Conservation (phyloP, 2,888 invertebrate species). For the Laothoe populi region DNA sequence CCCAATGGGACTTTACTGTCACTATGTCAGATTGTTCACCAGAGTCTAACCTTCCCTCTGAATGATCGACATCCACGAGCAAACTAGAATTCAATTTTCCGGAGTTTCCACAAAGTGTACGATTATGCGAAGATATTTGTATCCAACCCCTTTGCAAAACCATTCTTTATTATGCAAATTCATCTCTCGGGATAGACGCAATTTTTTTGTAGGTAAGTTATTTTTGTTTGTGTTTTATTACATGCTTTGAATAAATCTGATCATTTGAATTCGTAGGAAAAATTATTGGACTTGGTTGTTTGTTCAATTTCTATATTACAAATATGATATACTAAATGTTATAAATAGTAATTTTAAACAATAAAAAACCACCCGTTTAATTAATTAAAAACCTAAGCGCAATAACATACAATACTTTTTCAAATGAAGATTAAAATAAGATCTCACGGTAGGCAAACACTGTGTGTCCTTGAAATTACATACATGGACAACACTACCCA, state of each 20-base stretch:
- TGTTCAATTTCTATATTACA: neutral
- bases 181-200: conserved; percentile 59
- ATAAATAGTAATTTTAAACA: too few species aligned
- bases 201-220: conserved; percentile 46
- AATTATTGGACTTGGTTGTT: neutral
- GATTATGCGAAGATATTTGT: conserved; percentile 69
- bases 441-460: too few species aligned
- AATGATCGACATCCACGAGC: conserved; percentile 33
- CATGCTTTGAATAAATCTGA: conserved; percentile 35
- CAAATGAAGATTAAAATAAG: too few species aligned
- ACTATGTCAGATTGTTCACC: conserved; percentile 1
- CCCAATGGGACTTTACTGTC: neutral
- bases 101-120: conserved; percentile 53
- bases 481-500: too few species aligned
- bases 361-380: too few species aligned
- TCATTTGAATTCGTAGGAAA: conserved; percentile 29
- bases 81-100: conserved; percentile 61
- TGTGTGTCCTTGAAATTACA: too few species aligned
- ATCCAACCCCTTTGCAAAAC: conserved; percentile 56
- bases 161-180: conserved; percentile 67
- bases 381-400: too few species aligned
- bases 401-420: too few species aligned
- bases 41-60: neutral
- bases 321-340: too few species aligned
- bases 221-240: conserved; percentile 38